Evolutionary conservation across 2,797 vertebrate species (phyloP), one percentile per base, ranked within the genome.

Genomic region (Falco concolor): DNA sequence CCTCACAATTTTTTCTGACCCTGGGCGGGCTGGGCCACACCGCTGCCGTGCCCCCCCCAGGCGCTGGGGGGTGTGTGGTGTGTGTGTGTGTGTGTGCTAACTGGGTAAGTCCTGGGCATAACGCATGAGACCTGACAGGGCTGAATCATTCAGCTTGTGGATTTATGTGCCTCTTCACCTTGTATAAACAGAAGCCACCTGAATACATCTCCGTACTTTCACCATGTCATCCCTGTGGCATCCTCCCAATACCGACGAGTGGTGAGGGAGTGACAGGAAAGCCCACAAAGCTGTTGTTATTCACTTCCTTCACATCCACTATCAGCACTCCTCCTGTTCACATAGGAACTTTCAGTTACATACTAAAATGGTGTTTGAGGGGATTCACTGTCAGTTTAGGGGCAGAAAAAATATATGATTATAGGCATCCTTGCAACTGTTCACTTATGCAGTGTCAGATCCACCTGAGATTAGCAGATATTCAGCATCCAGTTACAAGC

Each of bases 81-180:
- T 36, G 38, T 38, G 38, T 36, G 36, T 36, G 38, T 38, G 38
- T 38, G 38, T 38, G 38, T 11, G 83, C 89, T 92, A 75, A 93
- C 25, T 78, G 95, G 92, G 5, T 74, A 57, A 80, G 38, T 44
- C 68, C 91, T 70, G 85, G 73, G 79, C 87, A 65, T 94, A 74
- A 94, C 74, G 70, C 91, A 84, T 53, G 74, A 87, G 80, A 25
- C 73, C 61, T 64, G 87, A 69, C 92, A 93, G 93, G 56, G 87
- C 70, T 59, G 80, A 87, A 90, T 80, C 85, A 30, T 63, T 67
- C 89, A 70, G 85, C 67, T 32, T 16, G 72, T 32, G 81, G 86
- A 94, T 95, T 95, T 89, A 90, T 84, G 93, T 56, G 86, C 90
- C 57, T 87, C 93, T 92, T 90, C 90, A 76, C 86, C 88, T 56